A percentile compares a stretch with the other conserved stretches of the same genome.
Conservation (phyloP, 2,888 invertebrate species). For the Tipula confusa region DNA sequence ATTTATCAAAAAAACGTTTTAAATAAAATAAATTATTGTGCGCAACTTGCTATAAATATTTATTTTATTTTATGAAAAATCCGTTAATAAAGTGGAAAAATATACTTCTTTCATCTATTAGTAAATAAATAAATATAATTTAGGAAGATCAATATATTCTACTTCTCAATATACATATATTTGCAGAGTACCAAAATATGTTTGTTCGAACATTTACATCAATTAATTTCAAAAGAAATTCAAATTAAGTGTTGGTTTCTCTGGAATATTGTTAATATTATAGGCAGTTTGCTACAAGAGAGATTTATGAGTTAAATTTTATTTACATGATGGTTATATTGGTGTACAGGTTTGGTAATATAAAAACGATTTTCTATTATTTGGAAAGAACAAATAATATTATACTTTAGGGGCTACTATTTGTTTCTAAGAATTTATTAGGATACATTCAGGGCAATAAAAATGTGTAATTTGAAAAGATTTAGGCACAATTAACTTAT, state of each 20-base stretch:
- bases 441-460: neutral
- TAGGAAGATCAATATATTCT: neutral
- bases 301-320: neutral
- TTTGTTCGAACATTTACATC: neutral
- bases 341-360: neutral
- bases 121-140: slow-evolving; percentile 12
- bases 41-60: slow-evolving; percentile 7
- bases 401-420: neutral
- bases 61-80: neutral
- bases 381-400: neutral
- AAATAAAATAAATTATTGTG: neutral
- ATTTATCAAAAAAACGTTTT: neutral
- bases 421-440: neutral
- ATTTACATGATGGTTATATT: neutral
- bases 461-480: neutral
- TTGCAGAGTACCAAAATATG: neutral
- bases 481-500: neutral
- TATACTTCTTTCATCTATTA: neutral
- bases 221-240: neutral
- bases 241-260: neutral
- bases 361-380: neutral
- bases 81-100: neutral
- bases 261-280: neutral
- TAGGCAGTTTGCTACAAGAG: neutral
- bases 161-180: neutral